Conservation (phyloP, 1,140 invertebrate species). For the Drosophila kikkawai region DNA sequence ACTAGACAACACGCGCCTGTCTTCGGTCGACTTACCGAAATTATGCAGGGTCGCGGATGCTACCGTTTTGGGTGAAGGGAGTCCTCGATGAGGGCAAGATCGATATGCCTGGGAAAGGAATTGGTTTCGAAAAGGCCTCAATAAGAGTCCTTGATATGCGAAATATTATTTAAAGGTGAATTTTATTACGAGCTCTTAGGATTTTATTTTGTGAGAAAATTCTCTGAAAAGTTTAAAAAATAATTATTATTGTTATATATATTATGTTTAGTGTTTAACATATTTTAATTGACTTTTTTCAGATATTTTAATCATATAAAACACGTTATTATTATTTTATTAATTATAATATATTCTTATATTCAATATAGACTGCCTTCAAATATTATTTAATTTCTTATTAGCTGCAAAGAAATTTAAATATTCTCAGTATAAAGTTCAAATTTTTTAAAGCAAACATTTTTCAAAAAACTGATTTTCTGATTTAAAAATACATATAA, state of each 20-base stretch:
- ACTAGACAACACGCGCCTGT: slow-evolving; percentile 53
- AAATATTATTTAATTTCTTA: too few relatives aligned
- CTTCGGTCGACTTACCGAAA: slow-evolving; percentile 31
- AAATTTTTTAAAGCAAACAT: too few relatives aligned
- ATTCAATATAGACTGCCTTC: too few relatives aligned
- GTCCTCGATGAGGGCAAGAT: slow-evolving; percentile 66
- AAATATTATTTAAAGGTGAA: not conserved
- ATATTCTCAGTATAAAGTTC: too few relatives aligned
- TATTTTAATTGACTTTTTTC: too few relatives aligned
- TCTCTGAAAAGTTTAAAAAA: not conserved
- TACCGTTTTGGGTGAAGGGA: slow-evolving; percentile 15
- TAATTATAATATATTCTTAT: too few relatives aligned
- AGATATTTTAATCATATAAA: too few relatives aligned
- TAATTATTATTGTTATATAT: not conserved
- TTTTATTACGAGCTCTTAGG: not conserved
- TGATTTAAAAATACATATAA: too few relatives aligned
- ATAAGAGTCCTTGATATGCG: not conserved
- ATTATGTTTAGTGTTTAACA: too few relatives aligned
- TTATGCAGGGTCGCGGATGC: slow-evolving; percentile 69
- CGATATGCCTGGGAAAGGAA: slow-evolving; percentile 36
- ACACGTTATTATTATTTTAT: too few relatives aligned
- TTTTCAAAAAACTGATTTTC: too few relatives aligned
- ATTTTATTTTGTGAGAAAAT: not conserved
- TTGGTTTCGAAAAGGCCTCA: not conserved
- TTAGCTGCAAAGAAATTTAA: too few relatives aligned